Evolutionary conservation across 2,113 vertebrate species (phyloP), one percentile per base, ranked within the genome.

Genomic region (Menidia beryllina): DNA sequence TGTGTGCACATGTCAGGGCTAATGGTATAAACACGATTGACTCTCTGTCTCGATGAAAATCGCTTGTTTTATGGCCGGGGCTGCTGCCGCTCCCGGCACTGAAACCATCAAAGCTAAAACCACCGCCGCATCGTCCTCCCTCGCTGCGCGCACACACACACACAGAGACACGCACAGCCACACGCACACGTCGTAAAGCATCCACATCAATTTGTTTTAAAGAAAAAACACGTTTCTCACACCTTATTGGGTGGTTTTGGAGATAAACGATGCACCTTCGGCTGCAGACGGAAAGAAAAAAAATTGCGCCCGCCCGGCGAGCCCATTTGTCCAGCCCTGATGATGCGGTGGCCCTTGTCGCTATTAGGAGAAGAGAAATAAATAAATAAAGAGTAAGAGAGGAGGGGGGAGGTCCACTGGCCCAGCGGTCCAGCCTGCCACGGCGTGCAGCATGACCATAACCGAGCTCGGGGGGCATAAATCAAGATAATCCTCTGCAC

Each of bases 401-500:
- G 43, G 65, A 19, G 14, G 41, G 13, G 13, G 14, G 39, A 64
- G 69, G 54, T 19, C 93, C 94, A 91, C 91, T 90, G 92, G 92
- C 94, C 94, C 93, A 92, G 90, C 88, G 92, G 95, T 93, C 94
- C 91, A 88, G 94, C 79, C 86, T 67, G 91, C 90, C 90, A 89
- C 72, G 79, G 89, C 5, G 75, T 91, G 86, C 93, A 89, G 92
- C 93, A 89, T 23, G 89, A 94, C 95, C 93, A 87, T 92, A 89
- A 91, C 92, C 88, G 21, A 78, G 86, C 93, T 89, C 52, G 36
- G 59, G 25, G 84, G 93, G 94, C 95, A 97, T 99, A 97, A 97
- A 97, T 98, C 97, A 97, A 95, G 96, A 97, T 97, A 95, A 98
- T 98, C 96, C 96, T 95, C 93, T 87, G 92, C 95, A 95, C 94